A percentile compares a stretch with the other conserved stretches of the same genome.
These are phyloP conservation scores for Hydrolagus colliei DNA, from an alignment of 2,797 vertebrate species.

Conservation along the genomic window DNA sequence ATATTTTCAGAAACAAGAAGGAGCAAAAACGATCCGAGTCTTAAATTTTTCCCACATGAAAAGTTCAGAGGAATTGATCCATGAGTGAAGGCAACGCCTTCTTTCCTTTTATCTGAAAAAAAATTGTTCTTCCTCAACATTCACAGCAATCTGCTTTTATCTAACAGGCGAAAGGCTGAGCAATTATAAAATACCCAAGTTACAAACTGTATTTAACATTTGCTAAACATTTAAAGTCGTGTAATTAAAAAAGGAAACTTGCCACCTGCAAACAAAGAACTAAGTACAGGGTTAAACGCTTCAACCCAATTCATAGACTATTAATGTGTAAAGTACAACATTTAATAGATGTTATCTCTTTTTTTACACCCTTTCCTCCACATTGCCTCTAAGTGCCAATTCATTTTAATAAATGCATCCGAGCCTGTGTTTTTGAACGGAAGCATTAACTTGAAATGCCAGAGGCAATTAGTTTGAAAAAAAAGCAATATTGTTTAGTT, in stretches of 20 bases:
- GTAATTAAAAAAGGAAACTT: not conserved
- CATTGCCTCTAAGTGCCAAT: constrained; percentile 55
- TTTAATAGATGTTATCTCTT: constrained; percentile 51
- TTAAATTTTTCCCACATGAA: not conserved
- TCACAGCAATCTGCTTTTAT: no score
- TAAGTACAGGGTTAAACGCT: constrained; percentile 11
- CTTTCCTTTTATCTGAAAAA: not conserved
- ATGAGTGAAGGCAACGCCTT: not conserved
- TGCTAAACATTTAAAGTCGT: not conserved
- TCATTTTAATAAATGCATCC: constrained; percentile 52
- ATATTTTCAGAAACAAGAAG: constrained; percentile 5
- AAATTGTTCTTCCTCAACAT: not conserved
- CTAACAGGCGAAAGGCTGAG: no score
- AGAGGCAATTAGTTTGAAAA: constrained; percentile 55
- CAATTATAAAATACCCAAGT: no score
- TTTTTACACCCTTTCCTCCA: constrained; percentile 44
- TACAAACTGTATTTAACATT: no score
- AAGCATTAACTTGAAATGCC: constrained; percentile 59
- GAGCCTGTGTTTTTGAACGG: constrained; percentile 54
- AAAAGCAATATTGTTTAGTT: constrained; percentile 55
- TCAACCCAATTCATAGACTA: not conserved
- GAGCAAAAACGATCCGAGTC: not conserved
- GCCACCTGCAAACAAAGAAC: not conserved
- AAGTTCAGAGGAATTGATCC: not conserved
- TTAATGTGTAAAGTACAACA: constrained; percentile 42